These are phyloP conservation scores for Poeciliopsis gracilis DNA, from an alignment of 2,797 vertebrate genomes.

Conservation along the genomic window DNA sequence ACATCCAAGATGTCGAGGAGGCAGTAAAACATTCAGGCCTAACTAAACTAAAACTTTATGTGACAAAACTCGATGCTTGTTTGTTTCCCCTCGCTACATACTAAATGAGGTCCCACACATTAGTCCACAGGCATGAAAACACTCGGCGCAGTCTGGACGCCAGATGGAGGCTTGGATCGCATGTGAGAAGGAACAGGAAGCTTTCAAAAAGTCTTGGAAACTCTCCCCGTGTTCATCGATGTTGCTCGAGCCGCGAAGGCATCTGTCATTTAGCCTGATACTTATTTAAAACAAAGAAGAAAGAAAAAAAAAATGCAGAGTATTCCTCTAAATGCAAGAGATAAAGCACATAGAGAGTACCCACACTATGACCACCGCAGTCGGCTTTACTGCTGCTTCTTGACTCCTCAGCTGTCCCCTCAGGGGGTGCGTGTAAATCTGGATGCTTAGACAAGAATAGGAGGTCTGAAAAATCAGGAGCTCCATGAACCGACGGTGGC, in stretches of 20 bases:
- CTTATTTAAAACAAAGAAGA: background rate
- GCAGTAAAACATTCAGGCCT: slow-evolving; percentile 43
- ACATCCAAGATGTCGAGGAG: slow-evolving; percentile 31
- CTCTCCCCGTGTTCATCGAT: slow-evolving; percentile 44
- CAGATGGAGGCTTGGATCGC: slow-evolving; percentile 74
- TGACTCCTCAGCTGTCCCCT: slow-evolving; percentile 49
- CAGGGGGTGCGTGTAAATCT: slow-evolving; percentile 54
- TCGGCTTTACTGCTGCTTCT: slow-evolving; percentile 47
- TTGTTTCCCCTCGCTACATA: slow-evolving; percentile 62
- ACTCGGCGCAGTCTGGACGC: slow-evolving; percentile 65
- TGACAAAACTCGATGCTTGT: slow-evolving; percentile 53
- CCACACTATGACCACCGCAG: slow-evolving; percentile 54
- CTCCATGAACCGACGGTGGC: slow-evolving; percentile 15
- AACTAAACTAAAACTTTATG: slow-evolving; percentile 33
- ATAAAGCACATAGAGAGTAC: slow-evolving; percentile 49
- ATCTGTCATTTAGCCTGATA: slow-evolving; percentile 16
- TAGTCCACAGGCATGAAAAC: slow-evolving; percentile 55
- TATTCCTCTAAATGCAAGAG: slow-evolving; percentile 27
- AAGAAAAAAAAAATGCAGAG: slow-evolving; percentile 9
- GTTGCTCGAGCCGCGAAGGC: slow-evolving; percentile 20
- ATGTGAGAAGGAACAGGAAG: slow-evolving; percentile 66
- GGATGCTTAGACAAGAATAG: slow-evolving; percentile 53
- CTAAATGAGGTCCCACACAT: slow-evolving; percentile 60
- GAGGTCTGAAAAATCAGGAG: slow-evolving; percentile 59
- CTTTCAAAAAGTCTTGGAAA: slow-evolving; percentile 51